A percentile compares a stretch with the other conserved stretches of the same genome.
Evolutionary conservation across 2,888 invertebrate genomes (phyloP).

Genomic region (Hydrotaea cyrtoneurina): DNA sequence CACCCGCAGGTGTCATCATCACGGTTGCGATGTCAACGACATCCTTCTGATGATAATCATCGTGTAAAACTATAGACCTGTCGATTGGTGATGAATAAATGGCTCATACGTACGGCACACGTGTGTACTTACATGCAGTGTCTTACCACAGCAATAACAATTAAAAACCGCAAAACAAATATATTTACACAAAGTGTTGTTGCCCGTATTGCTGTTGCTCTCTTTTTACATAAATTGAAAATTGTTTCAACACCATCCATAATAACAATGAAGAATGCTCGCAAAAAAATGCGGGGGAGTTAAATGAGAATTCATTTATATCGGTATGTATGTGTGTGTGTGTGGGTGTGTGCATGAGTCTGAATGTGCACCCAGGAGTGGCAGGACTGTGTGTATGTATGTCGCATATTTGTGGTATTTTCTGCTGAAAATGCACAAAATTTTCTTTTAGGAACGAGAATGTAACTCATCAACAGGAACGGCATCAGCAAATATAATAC

Average conservation of each 20-base stretch:
- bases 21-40: not conserved
- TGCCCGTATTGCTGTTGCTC: not conserved
- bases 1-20: not conserved
- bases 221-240: constrained; percentile 55
- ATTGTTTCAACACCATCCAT: constrained; percentile 61
- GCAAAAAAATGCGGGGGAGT: not conserved
- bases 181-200: constrained; percentile 35
- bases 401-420: constrained; percentile 18
- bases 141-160: constrained; percentile 56
- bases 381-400: not conserved
- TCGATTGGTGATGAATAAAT: constrained; percentile 13
- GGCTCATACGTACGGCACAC: not conserved
- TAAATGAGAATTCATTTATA: constrained; percentile 52
- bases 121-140: not conserved
- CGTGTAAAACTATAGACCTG: not conserved
- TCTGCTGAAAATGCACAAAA: constrained; percentile 60
- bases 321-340: not conserved
- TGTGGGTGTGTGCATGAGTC: not conserved
- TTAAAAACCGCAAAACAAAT: constrained; percentile 61
- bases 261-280: constrained; percentile 28
- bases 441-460: constrained; percentile 27
- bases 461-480: constrained; percentile 5
- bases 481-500: not conserved
- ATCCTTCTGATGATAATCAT: constrained; percentile 6
- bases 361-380: not conserved